Evolutionary conservation across 30 jellyfish, hydroid and myxozoan species (phyloP).

Genomic region (Mastigias papua): DNA sequence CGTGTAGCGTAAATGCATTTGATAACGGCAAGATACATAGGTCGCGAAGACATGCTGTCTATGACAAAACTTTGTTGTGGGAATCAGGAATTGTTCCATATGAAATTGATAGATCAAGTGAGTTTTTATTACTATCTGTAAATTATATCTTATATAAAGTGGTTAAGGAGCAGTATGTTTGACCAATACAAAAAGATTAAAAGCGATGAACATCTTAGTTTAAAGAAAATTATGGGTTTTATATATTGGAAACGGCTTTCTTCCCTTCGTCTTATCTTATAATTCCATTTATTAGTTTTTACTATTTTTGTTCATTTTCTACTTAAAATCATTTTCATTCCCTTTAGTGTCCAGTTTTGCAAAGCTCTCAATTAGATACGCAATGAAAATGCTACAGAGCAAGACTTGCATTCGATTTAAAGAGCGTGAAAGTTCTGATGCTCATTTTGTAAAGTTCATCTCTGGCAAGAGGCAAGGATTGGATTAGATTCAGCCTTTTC

Average conservation of each 20-base stretch:
- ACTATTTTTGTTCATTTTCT: neutral
- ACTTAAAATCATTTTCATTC: neutral
- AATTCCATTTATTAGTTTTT: no score
- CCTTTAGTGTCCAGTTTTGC: constrained; percentile 6
- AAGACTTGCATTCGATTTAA: constrained; percentile 44
- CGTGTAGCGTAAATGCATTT: neutral
- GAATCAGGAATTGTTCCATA: constrained; percentile 6
- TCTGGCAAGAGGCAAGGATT: constrained; percentile 29
- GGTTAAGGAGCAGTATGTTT: no score
- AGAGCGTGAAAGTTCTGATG: constrained; percentile 25
- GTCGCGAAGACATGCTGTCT: neutral
- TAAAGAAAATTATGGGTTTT: no score
- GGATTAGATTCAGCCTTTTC: no score
- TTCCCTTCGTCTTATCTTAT: no score
- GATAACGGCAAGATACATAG: neutral
- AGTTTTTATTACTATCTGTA: neutral
- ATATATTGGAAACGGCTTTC: no score
- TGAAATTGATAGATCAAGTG: neutral
- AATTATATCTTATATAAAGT: neutral
- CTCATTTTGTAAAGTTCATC: constrained; percentile 32
- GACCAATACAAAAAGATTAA: no score
- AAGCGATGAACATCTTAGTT: no score
- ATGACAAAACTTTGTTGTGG: neutral
- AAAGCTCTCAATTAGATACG: constrained; percentile 1
- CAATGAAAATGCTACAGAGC: constrained; percentile 15